Percentiles rank a stretch among this genome's conserved stretches.
Evolutionary conservation across 2,888 invertebrate genomes (phyloP).

Genomic region (Smittia sp.): DNA sequence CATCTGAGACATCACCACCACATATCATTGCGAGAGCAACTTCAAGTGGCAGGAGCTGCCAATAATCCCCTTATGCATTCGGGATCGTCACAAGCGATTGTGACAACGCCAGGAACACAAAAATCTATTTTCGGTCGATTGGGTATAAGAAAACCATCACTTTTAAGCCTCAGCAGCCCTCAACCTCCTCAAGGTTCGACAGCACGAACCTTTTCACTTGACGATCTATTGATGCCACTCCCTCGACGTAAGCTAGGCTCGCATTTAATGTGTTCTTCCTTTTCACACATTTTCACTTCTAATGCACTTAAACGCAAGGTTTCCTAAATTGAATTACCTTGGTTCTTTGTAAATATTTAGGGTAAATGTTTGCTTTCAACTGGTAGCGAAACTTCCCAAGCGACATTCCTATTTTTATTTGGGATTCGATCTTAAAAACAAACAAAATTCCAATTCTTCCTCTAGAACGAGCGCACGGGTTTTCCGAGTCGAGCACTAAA

Average conservation of each 20-base stretch:
- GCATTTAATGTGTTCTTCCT: no score
- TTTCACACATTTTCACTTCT: no score
- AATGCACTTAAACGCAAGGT: no score
- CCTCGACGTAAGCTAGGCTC: conserved; percentile 70
- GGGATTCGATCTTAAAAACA: no score
- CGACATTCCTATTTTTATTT: no score
- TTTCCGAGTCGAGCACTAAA: no score
- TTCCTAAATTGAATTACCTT: no score
- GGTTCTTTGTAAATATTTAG: no score
- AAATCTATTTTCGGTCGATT: conserved; percentile 77
- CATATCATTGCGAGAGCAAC: conserved; percentile 61
- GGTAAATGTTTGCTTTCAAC: no score
- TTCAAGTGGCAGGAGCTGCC: conserved; percentile 56
- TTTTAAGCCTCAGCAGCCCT: conserved; percentile 75
- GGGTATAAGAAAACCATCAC: conserved; percentile 84
- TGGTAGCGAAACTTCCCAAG: no score
- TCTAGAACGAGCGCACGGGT: no score
- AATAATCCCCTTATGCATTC: conserved; percentile 39
- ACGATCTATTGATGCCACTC: conserved; percentile 82
- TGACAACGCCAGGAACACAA: conserved; percentile 57
- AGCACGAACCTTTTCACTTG: conserved; percentile 82
- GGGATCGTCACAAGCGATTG: conserved; percentile 52
- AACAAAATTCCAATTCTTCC: no score
- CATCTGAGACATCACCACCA: conserved; percentile 53
- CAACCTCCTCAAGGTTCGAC: conserved; percentile 58